Evolutionary conservation across 2,113 vertebrate species (phyloP), one percentile per base, ranked within the genome.

Genomic region (Grallaria varia): DNA sequence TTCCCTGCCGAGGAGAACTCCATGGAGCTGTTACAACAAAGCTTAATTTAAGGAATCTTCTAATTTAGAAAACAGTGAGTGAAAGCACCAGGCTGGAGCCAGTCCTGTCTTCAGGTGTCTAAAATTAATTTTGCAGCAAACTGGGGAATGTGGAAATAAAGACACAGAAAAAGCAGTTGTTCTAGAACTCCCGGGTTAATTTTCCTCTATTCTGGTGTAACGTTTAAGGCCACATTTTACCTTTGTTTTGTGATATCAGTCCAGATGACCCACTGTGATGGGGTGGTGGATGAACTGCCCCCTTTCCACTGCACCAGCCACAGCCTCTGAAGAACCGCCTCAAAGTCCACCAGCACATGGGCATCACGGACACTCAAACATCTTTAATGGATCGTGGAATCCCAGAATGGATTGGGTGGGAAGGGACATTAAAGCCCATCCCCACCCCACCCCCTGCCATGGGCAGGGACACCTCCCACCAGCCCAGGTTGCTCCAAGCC

Each of bases 321-420:
- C 60, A 62, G 37, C 27, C 33, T 2, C 0, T 12, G 30, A 19
- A 33, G 63, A 47, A 13, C 49, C 15, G 2, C 12, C 68, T 27
- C 58, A 10, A 33, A 31, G 0, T 2, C 31, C 15, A 7, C 22
- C 15, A 56, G 40, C 35, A 5, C 4, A 8, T 0, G 7, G 39
- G 14, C 60, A 50, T 11, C 62, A 49, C 0, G 0, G n/a, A 35
- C 37, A 14, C 53, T 13, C 9, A 8, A 20, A 33, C 13, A 24
- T 4, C 53, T 42, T 30, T 3, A 40, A 22, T 28, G 3, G 3
- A 16, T 1, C n/a, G 23, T 40, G 33, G 39, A 7, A 6, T 63
- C 14, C 39, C 69, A 74, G 42, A 5, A 3, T 49, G 30, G 20
- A n/a, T 66, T 50, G 10, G 31, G 25, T 10, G 15, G 44, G 42